Percentiles rank a stretch among this genome's conserved stretches.
These are phyloP conservation scores for Ormyrus labotus DNA, from an alignment of 2,888 invertebrate genomes.

Conservation along the genomic window DNA sequence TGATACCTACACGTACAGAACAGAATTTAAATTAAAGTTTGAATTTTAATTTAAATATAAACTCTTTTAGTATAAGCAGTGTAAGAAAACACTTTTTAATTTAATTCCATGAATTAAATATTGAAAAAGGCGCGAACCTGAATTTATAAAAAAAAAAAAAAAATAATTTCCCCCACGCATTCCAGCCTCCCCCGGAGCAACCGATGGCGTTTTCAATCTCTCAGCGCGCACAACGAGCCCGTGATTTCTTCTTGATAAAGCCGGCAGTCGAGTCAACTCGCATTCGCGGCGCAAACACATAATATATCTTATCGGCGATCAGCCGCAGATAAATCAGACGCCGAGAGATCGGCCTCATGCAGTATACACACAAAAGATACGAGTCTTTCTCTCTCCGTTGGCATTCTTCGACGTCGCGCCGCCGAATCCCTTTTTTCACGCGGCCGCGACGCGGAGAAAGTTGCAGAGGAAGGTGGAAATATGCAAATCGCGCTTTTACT, in stretches of 20 bases:
- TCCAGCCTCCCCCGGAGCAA: too few species aligned
- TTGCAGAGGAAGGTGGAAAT: conserved; percentile 40
- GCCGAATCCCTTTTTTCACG: conserved; percentile 34
- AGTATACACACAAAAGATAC: conserved; percentile 1
- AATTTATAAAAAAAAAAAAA: too few species aligned
- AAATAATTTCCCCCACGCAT: too few species aligned
- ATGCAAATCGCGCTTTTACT: conserved; percentile 46
- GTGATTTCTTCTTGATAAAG: not conserved
- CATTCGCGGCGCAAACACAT: not conserved
- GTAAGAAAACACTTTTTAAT: too few species aligned
- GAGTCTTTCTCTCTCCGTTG: not conserved
- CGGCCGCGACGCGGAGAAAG: conserved; percentile 37
- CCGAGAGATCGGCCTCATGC: not conserved
- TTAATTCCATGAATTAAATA: too few species aligned
- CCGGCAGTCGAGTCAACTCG: not conserved
- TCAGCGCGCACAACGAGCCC: too few species aligned
- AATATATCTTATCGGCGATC: conserved; percentile 41
- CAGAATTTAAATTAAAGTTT: too few species aligned
- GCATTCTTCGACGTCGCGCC: conserved; percentile 13
- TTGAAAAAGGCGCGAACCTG: too few species aligned
- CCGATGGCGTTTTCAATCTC: too few species aligned
- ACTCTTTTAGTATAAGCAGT: too few species aligned
- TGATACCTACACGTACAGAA: too few species aligned
- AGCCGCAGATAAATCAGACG: conserved; percentile 35
- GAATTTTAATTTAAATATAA: too few species aligned